These are phyloP conservation scores for Brachypodius melanocephalos DNA, from an alignment of 2,113 vertebrate species.

Conservation along the genomic window DNA sequence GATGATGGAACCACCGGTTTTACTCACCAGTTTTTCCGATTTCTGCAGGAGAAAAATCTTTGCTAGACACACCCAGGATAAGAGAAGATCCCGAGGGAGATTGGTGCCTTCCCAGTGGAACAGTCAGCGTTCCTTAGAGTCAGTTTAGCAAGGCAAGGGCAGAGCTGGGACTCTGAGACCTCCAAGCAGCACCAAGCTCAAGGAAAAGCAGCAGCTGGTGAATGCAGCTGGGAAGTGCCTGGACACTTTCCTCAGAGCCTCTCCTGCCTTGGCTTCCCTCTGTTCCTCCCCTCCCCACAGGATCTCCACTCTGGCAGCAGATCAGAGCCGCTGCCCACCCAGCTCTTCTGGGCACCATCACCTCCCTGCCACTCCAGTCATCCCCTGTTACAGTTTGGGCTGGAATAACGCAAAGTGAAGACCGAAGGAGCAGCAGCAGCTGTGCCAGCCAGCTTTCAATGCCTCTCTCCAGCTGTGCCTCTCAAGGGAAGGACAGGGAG, in stretches of 20 bases:
- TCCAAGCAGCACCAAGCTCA: background rate
- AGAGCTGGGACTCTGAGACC: background rate
- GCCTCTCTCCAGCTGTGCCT: background rate
- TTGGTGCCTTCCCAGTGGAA: background rate
- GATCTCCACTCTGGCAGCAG: fast-evolving
- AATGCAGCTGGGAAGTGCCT: background rate
- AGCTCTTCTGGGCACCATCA: background rate
- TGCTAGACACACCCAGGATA: fast-evolving
- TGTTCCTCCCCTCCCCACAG: fast-evolving
- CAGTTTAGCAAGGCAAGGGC: background rate
- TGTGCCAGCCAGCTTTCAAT: conserved; percentile 2
- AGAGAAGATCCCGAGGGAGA: background rate
- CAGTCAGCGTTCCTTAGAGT: fast-evolving
- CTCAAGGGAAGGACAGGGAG: background rate
- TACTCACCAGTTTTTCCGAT: background rate
- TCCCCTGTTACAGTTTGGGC: background rate
- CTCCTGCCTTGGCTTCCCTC: background rate
- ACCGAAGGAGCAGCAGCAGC: background rate
- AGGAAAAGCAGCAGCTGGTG: background rate
- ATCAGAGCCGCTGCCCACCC: background rate
- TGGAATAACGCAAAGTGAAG: background rate
- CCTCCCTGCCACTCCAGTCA: background rate
- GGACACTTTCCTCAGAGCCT: background rate
- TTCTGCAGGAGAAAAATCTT: background rate
- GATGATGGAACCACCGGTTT: fast-evolving